Conservation (phyloP, 2,113 vertebrate species). For the Actenoides lindsayi region DNA sequence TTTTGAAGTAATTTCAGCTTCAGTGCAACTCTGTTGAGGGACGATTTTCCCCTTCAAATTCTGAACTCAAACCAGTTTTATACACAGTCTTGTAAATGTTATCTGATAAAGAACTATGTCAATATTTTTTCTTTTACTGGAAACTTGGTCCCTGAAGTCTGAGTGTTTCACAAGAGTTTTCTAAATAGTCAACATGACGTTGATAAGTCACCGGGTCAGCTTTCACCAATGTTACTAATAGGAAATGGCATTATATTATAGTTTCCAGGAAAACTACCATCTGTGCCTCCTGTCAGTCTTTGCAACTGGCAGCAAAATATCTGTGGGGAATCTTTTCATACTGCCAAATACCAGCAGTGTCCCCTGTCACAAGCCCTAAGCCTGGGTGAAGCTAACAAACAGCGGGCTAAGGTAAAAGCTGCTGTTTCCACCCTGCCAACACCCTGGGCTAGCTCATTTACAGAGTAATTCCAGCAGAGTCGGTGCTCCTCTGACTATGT, state of each 20-base stretch:
- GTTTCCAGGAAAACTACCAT: constrained; percentile 55
- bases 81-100: background rate
- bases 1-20: background rate
- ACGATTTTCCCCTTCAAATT: background rate
- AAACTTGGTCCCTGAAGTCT: background rate
- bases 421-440: background rate
- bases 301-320: constrained; percentile 18
- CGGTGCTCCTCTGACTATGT: background rate
- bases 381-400: background rate
- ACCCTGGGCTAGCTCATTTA: background rate
- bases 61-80: background rate
- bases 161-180: constrained; percentile 19
- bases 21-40: background rate
- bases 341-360: constrained; percentile 1
- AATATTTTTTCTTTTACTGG: constrained; percentile 37
- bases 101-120: background rate
- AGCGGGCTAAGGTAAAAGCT: background rate
- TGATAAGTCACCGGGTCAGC: background rate
- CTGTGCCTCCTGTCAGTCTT: constrained; percentile 41
- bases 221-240: background rate
- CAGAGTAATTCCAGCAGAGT: background rate
- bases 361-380: background rate
- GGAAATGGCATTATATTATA: background rate
- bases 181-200: background rate
- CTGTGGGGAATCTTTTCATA: background rate